phyloP scores from a whole-genome alignment of 2,888 invertebrate species.

The Dryomyza anilis region DNA sequence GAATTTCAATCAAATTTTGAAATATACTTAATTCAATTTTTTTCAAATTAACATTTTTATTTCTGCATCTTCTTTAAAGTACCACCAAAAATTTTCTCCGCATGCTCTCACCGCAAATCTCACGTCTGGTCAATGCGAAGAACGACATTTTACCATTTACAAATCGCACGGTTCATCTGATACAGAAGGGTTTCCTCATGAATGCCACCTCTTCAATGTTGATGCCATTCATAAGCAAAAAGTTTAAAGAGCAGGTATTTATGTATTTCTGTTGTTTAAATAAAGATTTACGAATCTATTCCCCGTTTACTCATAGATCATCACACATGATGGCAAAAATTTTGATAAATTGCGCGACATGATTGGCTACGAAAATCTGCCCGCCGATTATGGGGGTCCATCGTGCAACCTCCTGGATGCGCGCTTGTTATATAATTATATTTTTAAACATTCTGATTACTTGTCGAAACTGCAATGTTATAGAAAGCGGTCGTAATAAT shows the following conservation, averaged over 20 bases:
- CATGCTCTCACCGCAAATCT: constrained; percentile 47
- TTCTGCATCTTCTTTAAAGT: constrained; percentile 34
- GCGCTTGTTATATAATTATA: constrained; percentile 49
- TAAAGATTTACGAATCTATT: neutral
- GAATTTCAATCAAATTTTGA: too few relatives aligned
- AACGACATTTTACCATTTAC: constrained; percentile 50
- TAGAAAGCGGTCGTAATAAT: too few relatives aligned
- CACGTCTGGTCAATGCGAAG: constrained; percentile 53
- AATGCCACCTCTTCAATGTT: constrained; percentile 50
- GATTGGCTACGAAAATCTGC: constrained; percentile 52
- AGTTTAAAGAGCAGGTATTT: constrained; percentile 49
- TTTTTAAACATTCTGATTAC: constrained; percentile 47
- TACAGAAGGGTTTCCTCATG: constrained; percentile 54
- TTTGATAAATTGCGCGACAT: constrained; percentile 51
- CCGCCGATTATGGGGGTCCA: constrained; percentile 55
- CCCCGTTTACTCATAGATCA: constrained; percentile 41
- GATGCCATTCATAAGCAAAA: constrained; percentile 55
- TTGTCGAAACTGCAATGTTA: constrained; percentile 49
- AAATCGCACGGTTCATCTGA: constrained; percentile 52
- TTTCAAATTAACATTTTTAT: too few relatives aligned
- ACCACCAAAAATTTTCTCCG: constrained; percentile 50
- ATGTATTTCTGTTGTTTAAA: neutral
- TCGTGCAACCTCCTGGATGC: constrained; percentile 48
- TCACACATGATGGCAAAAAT: constrained; percentile 53
- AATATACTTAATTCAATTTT: too few relatives aligned